phyloP scores from a whole-genome alignment of 2,888 invertebrate genomes.

The Watsonalla cultraria region DNA sequence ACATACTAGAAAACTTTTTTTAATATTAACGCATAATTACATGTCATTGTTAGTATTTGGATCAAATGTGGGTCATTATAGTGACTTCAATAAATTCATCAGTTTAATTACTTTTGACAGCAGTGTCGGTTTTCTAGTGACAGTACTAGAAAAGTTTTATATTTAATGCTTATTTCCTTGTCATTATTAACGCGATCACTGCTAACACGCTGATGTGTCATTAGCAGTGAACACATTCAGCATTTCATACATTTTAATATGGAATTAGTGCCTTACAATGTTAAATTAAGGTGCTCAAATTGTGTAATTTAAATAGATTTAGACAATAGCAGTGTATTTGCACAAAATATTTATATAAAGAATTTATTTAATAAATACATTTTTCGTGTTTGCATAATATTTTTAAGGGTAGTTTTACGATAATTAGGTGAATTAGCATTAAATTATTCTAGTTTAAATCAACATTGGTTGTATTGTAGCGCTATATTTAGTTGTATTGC shows the following conservation, averaged over 20 bases:
- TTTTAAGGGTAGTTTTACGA: constrained; percentile 16
- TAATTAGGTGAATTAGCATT: constrained; percentile 30
- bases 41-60: no score
- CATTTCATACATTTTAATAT: not conserved
- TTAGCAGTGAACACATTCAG: no score
- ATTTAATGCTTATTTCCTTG: not conserved
- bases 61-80: no score
- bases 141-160: no score
- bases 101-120: not conserved
- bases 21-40: no score
- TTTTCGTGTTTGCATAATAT: constrained; percentile 22
- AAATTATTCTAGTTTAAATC: constrained; percentile 48
- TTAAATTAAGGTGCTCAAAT: constrained; percentile 37
- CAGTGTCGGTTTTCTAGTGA: no score
- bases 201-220: no score
- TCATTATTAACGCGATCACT: no score
- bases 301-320: constrained; percentile 21
- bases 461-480: constrained; percentile 53
- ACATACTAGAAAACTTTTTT: no score
- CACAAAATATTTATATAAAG: constrained; percentile 19
- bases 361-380: constrained; percentile 16
- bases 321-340: constrained; percentile 13
- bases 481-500: constrained; percentile 32
- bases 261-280: constrained; percentile 36
- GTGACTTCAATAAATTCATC: no score